phyloP scores from a whole-genome alignment of 2,888 invertebrate species.

The Papilio protenor region DNA sequence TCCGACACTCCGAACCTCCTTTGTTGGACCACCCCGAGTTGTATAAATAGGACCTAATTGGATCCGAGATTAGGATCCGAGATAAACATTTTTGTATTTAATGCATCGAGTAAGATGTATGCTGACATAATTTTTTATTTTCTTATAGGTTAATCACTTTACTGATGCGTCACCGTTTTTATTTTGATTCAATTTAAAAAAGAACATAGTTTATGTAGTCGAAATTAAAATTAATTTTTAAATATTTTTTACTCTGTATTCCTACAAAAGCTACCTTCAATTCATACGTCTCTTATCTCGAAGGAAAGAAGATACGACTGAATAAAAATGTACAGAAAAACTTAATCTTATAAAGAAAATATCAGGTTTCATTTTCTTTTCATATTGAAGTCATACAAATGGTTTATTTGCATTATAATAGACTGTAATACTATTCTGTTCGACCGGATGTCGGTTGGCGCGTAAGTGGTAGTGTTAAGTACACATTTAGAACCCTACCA shows the following conservation, averaged over 20 bases:
- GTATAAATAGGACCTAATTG: slow-evolving; percentile 78
- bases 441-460: not conserved
- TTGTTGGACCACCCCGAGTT: slow-evolving; percentile 71
- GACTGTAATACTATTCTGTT: not conserved
- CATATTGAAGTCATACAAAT: not conserved
- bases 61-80: slow-evolving; percentile 64
- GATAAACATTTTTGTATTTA: slow-evolving; percentile 66
- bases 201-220: not conserved
- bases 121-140: slow-evolving; percentile 28
- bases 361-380: not conserved
- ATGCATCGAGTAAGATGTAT: slow-evolving; percentile 53
- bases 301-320: not conserved
- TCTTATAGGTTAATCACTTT: slow-evolving; percentile 33
- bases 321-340: not conserved
- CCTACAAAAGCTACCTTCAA: not conserved
- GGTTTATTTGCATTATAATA: not conserved
- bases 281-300: too few species aligned
- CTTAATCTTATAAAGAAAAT: not conserved
- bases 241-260: not conserved
- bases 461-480: slow-evolving; percentile 26
- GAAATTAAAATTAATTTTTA: not conserved
- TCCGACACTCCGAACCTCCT: slow-evolving; percentile 57
- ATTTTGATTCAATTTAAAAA: not conserved
- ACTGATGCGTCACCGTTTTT: slow-evolving; percentile 12
- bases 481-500: slow-evolving; percentile 18